These are phyloP conservation scores for Phoenicopterus ruber DNA, from an alignment of 2,113 vertebrate genomes.

Conservation along the genomic window DNA sequence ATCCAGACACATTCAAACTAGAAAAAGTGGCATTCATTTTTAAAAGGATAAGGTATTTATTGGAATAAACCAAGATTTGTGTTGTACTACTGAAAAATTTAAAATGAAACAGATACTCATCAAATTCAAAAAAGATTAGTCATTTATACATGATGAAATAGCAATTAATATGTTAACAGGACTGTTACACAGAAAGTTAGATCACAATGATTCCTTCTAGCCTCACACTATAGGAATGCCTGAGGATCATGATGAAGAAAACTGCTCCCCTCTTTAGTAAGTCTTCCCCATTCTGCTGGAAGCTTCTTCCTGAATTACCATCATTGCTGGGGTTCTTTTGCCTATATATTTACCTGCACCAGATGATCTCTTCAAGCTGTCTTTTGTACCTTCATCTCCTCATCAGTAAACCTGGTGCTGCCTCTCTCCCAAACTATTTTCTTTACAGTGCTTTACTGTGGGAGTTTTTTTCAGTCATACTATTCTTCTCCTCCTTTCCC, in stretches of 20 bases:
- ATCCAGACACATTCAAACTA: background rate
- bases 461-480: rapidly evolving
- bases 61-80: background rate
- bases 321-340: background rate
- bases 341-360: background rate
- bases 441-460: background rate
- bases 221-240: background rate
- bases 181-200: background rate
- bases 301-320: background rate
- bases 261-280: background rate
- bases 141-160: background rate
- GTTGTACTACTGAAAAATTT: background rate
- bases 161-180: background rate
- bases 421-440: background rate
- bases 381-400: background rate
- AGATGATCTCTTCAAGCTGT: background rate
- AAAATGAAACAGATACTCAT: background rate
- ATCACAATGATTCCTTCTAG: background rate
- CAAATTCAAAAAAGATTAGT: background rate
- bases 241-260: background rate
- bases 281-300: background rate
- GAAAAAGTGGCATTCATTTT: background rate
- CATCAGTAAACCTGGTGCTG: background rate
- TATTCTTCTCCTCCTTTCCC: background rate
- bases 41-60: background rate